Conservation (phyloP, 1,140 invertebrate species). For the Ostrea edulis region DNA sequence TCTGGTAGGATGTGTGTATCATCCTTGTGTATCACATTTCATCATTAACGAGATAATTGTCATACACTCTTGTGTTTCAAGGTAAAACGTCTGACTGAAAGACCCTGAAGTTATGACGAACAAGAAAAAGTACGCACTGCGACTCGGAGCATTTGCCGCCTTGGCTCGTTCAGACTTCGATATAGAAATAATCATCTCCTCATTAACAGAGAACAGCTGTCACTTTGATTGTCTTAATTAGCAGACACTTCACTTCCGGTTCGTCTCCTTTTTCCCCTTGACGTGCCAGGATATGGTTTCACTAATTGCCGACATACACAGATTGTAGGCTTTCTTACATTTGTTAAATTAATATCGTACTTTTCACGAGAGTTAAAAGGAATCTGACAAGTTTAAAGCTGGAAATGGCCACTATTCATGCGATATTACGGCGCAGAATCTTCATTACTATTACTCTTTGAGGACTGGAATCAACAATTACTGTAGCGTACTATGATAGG, state of each 20-base stretch:
- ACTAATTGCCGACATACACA: slow-evolving; percentile 15
- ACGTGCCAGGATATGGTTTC: background rate
- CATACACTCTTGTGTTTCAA: too few species aligned
- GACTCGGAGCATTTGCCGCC: too few species aligned
- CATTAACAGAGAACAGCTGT: background rate
- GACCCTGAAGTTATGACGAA: too few species aligned
- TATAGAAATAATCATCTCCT: background rate
- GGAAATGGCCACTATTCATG: slow-evolving; percentile 20
- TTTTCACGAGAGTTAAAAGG: slow-evolving; percentile 25
- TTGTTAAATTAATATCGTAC: background rate
- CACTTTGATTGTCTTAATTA: slow-evolving; percentile 32
- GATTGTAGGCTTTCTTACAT: background rate
- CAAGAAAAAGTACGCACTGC: too few species aligned
- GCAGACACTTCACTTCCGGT: slow-evolving; percentile 2
- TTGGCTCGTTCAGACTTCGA: background rate
- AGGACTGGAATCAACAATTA: background rate
- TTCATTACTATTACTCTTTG: background rate
- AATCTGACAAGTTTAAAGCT: slow-evolving; percentile 10
- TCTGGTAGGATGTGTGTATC: too few species aligned
- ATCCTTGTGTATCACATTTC: too few species aligned
- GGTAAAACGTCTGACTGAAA: too few species aligned
- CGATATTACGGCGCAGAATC: background rate
- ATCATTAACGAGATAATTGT: too few species aligned
- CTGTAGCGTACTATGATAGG: background rate
- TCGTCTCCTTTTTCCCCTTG: background rate